These are phyloP conservation scores for Podabrus alpinus DNA, from an alignment of 2,888 invertebrate genomes.

Conservation along the genomic window DNA sequence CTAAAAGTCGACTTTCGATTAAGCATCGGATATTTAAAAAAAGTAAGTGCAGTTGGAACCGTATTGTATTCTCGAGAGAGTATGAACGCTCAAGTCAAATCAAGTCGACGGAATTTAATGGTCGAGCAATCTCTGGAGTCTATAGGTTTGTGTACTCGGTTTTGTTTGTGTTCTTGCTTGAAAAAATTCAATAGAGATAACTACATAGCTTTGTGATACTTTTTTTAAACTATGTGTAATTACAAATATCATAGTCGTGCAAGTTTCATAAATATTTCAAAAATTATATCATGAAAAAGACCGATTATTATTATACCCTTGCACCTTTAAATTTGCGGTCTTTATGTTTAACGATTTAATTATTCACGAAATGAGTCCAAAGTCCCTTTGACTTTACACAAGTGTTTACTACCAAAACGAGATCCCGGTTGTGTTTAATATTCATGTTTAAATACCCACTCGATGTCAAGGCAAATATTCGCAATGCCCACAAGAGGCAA, in stretches of 20 bases:
- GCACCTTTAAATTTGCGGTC: slow-evolving; percentile 2
- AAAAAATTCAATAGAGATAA: slow-evolving; percentile 7
- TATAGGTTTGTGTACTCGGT: slow-evolving; percentile 7
- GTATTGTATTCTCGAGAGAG: slow-evolving; percentile 8
- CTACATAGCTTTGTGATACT: not conserved
- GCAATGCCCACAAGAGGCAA: not conserved
- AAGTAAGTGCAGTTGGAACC: not conserved
- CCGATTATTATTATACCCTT: not conserved
- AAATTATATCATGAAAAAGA: not conserved
- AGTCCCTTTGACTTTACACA: slow-evolving; percentile 18
- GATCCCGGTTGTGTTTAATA: slow-evolving; percentile 20
- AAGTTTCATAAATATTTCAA: not conserved
- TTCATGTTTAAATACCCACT: slow-evolving; percentile 22
- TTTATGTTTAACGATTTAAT: slow-evolving; percentile 15
- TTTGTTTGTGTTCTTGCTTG: slow-evolving; percentile 12
- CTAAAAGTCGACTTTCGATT: not conserved
- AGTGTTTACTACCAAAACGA: slow-evolving; percentile 22
- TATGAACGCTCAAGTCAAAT: slow-evolving; percentile 16
- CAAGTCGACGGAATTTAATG: slow-evolving; percentile 19
- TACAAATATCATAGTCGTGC: too few species aligned
- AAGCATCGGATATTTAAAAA: not conserved
- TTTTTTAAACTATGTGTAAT: not conserved
- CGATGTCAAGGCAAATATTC: not conserved
- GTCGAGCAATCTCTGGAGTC: slow-evolving; percentile 10
- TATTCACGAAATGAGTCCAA: slow-evolving; percentile 16